Conservation (phyloP, 2,113 vertebrate species). For the Scatophagus argus region DNA sequence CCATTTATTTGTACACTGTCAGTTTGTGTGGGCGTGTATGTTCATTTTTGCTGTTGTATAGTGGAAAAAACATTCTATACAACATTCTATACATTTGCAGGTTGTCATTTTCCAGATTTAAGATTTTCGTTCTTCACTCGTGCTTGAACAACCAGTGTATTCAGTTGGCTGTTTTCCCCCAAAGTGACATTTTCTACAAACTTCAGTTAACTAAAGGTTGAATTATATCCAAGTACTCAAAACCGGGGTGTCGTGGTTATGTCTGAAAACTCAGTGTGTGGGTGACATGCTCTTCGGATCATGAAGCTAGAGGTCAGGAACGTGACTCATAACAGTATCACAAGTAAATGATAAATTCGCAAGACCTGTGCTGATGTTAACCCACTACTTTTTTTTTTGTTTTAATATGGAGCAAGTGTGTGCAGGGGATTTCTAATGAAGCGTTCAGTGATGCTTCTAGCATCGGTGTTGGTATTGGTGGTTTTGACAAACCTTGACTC, state of each 20-base stretch:
- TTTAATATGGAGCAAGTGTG: background rate
- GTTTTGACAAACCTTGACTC: background rate
- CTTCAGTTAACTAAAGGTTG: slow-evolving; percentile 36
- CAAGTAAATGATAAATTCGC: background rate
- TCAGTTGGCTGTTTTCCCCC: slow-evolving; percentile 10
- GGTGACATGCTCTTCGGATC: background rate
- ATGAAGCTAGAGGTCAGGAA: background rate
- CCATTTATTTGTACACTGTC: slow-evolving; percentile 35
- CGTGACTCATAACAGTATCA: background rate
- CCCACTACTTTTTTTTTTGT: background rate
- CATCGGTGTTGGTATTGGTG: too few relatives aligned
- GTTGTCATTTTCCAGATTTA: slow-evolving; percentile 22
- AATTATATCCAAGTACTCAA: slow-evolving; percentile 36
- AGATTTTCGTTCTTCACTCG: slow-evolving; percentile 24
- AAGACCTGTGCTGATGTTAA: background rate
- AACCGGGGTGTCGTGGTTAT: slow-evolving; percentile 20
- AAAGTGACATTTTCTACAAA: slow-evolving; percentile 58
- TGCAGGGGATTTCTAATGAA: background rate
- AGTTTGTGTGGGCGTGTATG: slow-evolving; percentile 1
- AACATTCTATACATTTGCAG: slow-evolving; percentile 13
- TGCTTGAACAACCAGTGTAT: slow-evolving; percentile 3
- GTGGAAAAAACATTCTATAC: slow-evolving; percentile 9
- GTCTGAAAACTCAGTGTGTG: background rate
- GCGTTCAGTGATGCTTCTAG: too few relatives aligned
- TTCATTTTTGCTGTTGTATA: slow-evolving; percentile 14